Evolutionary conservation across 2,888 invertebrate species (phyloP).

Genomic region (Plagodis dolabraria): DNA sequence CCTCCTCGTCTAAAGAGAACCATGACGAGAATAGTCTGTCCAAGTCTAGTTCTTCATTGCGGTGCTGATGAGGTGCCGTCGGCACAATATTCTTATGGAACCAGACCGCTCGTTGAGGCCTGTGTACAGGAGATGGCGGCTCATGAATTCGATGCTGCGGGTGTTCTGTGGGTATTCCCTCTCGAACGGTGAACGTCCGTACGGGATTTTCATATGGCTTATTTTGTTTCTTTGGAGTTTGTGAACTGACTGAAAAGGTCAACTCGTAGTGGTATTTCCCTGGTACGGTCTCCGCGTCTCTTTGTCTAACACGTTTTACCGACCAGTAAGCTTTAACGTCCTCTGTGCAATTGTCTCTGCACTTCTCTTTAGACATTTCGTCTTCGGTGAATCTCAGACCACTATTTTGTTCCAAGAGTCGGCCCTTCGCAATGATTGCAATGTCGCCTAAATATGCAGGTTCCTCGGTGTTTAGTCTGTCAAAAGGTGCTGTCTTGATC

Average conservation of each 20-base stretch:
- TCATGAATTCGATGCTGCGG: conserved; percentile 45
- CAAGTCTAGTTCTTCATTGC: conserved; percentile 57
- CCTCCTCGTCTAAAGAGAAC: conserved; percentile 67
- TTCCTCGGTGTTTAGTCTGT: conserved; percentile 65
- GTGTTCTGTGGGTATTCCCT: conserved; percentile 60
- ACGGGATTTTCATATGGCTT: conserved; percentile 82
- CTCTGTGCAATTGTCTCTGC: conserved; percentile 78
- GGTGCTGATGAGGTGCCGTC: conserved; percentile 47
- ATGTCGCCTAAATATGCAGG: conserved; percentile 86
- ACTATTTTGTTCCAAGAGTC: conserved; percentile 80
- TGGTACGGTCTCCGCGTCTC: conserved; percentile 74
- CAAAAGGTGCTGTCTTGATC: conserved; percentile 76
- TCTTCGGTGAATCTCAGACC: conserved; percentile 85
- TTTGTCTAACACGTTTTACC: conserved; percentile 88
- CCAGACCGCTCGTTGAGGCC: conserved; percentile 69
- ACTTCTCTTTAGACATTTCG: conserved; percentile 60
- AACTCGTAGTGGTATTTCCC: conserved; percentile 86
- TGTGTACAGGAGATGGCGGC: conserved; percentile 41
- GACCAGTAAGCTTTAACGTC: conserved; percentile 87
- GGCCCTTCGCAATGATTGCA: conserved; percentile 86
- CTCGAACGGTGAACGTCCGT: conserved; percentile 87
- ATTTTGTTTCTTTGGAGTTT: conserved; percentile 75
- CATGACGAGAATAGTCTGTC: conserved; percentile 74
- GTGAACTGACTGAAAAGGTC: conserved; percentile 86
- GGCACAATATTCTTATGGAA: conserved; percentile 70